A percentile compares a stretch with the other conserved stretches of the same genome.
Conservation (phyloP, 2,888 invertebrate species). For the Brachypterus glaber region DNA sequence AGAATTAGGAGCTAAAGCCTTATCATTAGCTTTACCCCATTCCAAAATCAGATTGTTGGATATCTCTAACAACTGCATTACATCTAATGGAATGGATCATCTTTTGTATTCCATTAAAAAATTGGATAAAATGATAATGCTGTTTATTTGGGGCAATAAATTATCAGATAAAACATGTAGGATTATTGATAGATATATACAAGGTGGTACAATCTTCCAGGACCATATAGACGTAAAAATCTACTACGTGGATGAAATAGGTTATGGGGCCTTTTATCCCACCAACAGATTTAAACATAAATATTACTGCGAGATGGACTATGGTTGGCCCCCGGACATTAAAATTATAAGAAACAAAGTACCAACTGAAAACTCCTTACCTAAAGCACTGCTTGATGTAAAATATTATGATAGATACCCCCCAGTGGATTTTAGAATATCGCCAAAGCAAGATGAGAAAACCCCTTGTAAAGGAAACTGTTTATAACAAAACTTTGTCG, state of each 20-base stretch:
- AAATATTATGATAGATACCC: slow-evolving; percentile 32
- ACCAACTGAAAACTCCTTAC: slow-evolving; percentile 24
- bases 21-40: slow-evolving; percentile 47
- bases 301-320: slow-evolving; percentile 47
- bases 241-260: slow-evolving; percentile 36
- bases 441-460: no score
- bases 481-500: slow-evolving; percentile 3
- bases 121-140: slow-evolving; percentile 36
- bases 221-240: slow-evolving; percentile 41
- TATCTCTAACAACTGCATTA: slow-evolving; percentile 47
- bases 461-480: slow-evolving; percentile 7
- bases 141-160: slow-evolving; percentile 41
- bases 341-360: slow-evolving; percentile 33
- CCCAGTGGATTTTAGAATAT: slow-evolving; percentile 24
- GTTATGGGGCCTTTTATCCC: slow-evolving; percentile 39
- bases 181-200: slow-evolving; percentile 39
- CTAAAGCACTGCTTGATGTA: slow-evolving; percentile 29
- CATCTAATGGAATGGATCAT: slow-evolving; percentile 44
- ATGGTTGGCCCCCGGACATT: slow-evolving; percentile 35
- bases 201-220: slow-evolving; percentile 37
- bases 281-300: slow-evolving; percentile 44
- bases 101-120: slow-evolving; percentile 51
- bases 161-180: slow-evolving; percentile 33
- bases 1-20: slow-evolving; percentile 44
- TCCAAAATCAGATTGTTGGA: slow-evolving; percentile 51